Percentiles rank a stretch among this genome's conserved stretches.
These are phyloP conservation scores for Trichonephila clavipes DNA, from an alignment of 1,140 invertebrate genomes.

Conservation along the genomic window DNA sequence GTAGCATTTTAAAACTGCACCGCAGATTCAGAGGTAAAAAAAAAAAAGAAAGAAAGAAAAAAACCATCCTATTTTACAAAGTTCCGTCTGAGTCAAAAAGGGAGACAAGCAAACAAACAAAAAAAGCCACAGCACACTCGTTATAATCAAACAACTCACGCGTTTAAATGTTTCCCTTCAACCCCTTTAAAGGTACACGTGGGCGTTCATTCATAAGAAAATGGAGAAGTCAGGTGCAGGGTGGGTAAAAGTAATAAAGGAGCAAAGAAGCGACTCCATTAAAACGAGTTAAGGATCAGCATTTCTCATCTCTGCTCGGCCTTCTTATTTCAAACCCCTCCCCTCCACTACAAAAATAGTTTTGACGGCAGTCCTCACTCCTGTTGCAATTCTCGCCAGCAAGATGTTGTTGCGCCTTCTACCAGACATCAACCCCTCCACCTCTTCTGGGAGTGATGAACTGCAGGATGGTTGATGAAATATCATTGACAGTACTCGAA, in stretches of 20 bases:
- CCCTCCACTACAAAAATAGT: neutral
- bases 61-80: too few species aligned
- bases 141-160: too few species aligned
- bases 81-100: too few species aligned
- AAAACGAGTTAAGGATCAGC: neutral
- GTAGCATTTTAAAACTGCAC: too few species aligned
- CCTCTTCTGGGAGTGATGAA: neutral
- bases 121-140: too few species aligned
- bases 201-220: neutral
- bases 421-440: neutral
- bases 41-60: too few species aligned
- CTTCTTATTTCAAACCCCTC: neutral
- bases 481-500: neutral
- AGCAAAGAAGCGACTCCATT: neutral
- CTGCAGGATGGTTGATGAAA: neutral
- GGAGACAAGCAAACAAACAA: too few species aligned
- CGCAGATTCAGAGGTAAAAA: too few species aligned
- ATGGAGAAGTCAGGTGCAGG: neutral
- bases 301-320: neutral
- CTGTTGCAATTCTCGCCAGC: neutral
- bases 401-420: neutral
- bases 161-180: neutral
- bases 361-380: conserved; percentile 25
- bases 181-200: neutral
- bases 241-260: neutral